phyloP scores from a whole-genome alignment of 2,888 invertebrate species.

The Eudasyphora cyanicolor region DNA sequence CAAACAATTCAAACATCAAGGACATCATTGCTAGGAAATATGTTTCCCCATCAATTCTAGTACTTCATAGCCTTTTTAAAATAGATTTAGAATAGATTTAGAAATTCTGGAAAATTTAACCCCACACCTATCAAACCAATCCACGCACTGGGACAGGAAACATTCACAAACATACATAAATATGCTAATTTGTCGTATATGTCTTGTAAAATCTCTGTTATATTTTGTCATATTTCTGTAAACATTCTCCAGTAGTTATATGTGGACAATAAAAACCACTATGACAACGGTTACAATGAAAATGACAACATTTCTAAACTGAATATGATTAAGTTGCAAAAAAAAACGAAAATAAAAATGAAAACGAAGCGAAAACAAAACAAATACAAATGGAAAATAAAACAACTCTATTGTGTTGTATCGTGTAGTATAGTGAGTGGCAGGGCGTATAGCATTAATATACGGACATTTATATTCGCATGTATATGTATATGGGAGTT shows the following conservation, averaged over 20 bases:
- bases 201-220: constrained; percentile 49
- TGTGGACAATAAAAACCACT: constrained; percentile 48
- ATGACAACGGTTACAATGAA: neutral
- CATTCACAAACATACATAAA: neutral
- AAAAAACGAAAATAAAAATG: too few species aligned
- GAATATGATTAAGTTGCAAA: constrained; percentile 35
- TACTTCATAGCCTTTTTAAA: too few species aligned
- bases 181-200: constrained; percentile 50
- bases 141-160: neutral
- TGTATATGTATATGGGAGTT: neutral
- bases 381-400: neutral
- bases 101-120: too few species aligned
- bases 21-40: too few species aligned
- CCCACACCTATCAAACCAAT: neutral
- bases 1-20: too few species aligned
- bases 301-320: constrained; percentile 31
- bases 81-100: too few species aligned
- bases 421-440: too few species aligned
- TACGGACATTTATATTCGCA: constrained; percentile 5
- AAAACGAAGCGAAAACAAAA: neutral
- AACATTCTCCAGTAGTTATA: neutral
- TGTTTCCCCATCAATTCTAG: too few species aligned
- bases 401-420: constrained; percentile 17
- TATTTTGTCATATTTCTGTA: constrained; percentile 38
- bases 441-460: constrained; percentile 3